Conservation (phyloP, 2,113 vertebrate species). For the Prionailurus viverrinus region DNA sequence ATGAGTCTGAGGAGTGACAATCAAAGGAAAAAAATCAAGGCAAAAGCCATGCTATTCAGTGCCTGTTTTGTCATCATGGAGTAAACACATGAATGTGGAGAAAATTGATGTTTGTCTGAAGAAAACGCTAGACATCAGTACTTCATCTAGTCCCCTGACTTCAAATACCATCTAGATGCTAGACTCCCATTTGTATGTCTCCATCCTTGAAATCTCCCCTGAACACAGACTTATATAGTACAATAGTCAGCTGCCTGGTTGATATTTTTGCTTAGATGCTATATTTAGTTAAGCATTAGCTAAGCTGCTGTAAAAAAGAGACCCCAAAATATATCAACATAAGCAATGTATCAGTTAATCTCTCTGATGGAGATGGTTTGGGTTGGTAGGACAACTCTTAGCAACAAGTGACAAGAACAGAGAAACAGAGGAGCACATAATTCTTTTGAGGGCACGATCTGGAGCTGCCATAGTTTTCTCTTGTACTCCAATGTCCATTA, state of each 20-base stretch:
- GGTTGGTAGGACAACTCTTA: background rate
- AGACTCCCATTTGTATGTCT: background rate
- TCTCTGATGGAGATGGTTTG: background rate
- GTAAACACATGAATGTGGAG: background rate
- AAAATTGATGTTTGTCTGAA: background rate
- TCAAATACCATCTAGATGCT: background rate
- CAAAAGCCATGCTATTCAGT: background rate
- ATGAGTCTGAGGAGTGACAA: background rate
- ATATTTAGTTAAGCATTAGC: background rate
- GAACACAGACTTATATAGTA: background rate
- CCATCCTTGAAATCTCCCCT: background rate
- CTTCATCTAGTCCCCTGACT: background rate
- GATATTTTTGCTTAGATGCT: conserved; percentile 8
- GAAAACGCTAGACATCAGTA: background rate
- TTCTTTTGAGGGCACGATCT: background rate
- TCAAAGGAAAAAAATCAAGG: background rate
- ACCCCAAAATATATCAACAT: background rate
- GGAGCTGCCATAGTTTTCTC: background rate
- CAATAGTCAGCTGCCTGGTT: background rate
- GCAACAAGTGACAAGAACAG: background rate
- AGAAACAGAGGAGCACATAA: background rate
- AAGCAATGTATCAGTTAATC: background rate
- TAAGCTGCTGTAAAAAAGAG: background rate
- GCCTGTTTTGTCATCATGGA: background rate
- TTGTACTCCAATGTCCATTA: background rate